Percentiles rank a stretch among this genome's conserved stretches.
phyloP scores from a whole-genome alignment of 2,113 vertebrate species.

The Dunckerocampus dactyliophorus region DNA sequence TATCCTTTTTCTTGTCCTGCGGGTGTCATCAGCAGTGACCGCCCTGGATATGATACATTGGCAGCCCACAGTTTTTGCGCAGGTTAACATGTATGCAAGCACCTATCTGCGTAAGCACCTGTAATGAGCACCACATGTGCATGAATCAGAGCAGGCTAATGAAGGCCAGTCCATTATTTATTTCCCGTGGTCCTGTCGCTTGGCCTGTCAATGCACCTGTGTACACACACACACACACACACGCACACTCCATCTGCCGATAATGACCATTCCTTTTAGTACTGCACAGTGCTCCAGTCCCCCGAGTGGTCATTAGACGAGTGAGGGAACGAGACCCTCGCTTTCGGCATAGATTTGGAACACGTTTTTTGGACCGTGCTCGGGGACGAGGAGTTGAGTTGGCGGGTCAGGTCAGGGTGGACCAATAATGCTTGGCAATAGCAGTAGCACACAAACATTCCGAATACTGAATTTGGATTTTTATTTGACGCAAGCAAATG shows the following conservation, averaged over 20 bases:
- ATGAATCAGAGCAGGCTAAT: conserved; percentile 63
- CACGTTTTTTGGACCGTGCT: conserved; percentile 42
- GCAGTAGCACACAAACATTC: conserved; percentile 30
- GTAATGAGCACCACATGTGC: conserved; percentile 74
- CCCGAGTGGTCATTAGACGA: conserved; percentile 77
- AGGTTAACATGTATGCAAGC: conserved; percentile 32
- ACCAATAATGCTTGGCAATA: conserved; percentile 33
- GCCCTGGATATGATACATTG: conserved; percentile 66
- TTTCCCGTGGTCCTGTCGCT: conserved; percentile 64
- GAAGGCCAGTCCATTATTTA: conserved; percentile 72
- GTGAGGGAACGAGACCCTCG: conserved; percentile 55
- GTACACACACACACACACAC: conserved; percentile 55
- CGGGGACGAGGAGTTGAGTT: conserved; percentile 12
- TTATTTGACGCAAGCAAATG: conserved; percentile 5
- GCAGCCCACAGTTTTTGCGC: conserved; percentile 32
- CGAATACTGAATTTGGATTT: conserved; percentile 8
- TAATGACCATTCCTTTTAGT: conserved; percentile 67
- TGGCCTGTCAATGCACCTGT: conserved; percentile 72
- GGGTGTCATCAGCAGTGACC: conserved; percentile 54
- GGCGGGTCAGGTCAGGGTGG: conserved; percentile 32
- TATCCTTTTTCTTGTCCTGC: conserved; percentile 20
- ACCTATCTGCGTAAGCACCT: conserved; percentile 62
- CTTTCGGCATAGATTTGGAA: conserved; percentile 44
- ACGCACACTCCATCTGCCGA: conserved; percentile 67
- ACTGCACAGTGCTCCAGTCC: conserved; percentile 65